These are phyloP conservation scores for Budorcas taxicolor DNA, from an alignment of 2,113 vertebrate species.

Conservation along the genomic window DNA sequence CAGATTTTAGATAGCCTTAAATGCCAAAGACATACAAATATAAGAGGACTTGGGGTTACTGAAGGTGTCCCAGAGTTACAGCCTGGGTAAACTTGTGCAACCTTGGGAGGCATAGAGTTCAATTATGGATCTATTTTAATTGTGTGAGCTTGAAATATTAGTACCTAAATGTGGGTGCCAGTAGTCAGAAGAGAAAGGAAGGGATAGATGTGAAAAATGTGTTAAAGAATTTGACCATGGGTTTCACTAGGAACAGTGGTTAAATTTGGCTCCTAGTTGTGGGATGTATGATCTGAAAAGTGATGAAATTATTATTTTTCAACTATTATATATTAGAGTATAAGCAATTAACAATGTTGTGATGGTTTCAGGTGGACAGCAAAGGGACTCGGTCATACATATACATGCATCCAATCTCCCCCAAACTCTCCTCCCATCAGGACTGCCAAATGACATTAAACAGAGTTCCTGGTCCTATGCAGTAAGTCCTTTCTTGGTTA, in stretches of 20 bases:
- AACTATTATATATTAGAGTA: not conserved
- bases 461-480: not conserved
- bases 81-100: not conserved
- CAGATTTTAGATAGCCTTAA: not conserved
- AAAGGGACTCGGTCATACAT: not conserved
- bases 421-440: not conserved
- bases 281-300: not conserved
- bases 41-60: not conserved
- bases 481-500: not conserved
- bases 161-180: not conserved
- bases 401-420: not conserved
- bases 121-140: not conserved
- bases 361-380: not conserved
- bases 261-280: not conserved
- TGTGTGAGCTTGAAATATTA: not conserved
- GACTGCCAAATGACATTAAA: not conserved
- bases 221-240: not conserved
- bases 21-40: not conserved
- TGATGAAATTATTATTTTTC: not conserved
- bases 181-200: not conserved
- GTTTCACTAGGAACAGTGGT: not conserved
- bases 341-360: not conserved
- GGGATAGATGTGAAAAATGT: not conserved
- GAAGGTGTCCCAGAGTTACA: not conserved
- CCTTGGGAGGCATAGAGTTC: not conserved